Evolutionary conservation across 2,888 invertebrate species (phyloP).

Genomic region (Caenorhabditis sp.): DNA sequence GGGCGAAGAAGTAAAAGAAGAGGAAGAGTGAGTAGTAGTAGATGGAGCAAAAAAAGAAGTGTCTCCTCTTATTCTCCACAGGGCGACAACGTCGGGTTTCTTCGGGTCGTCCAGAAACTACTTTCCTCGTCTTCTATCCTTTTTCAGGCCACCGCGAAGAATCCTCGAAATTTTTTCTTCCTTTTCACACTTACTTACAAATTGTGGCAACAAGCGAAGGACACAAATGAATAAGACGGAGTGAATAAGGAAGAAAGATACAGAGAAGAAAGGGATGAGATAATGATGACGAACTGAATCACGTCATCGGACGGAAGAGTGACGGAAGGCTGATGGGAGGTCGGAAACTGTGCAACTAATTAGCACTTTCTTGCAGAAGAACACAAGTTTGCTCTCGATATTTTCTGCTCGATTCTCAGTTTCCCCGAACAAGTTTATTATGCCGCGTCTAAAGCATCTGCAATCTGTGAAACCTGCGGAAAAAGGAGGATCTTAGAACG

Average conservation of each 20-base stretch:
- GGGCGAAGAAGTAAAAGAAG: slow-evolving; percentile 28
- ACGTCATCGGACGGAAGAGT: slow-evolving; percentile 46
- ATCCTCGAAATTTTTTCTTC: slow-evolving; percentile 29
- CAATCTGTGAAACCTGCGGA: no score
- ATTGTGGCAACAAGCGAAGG: slow-evolving; percentile 27
- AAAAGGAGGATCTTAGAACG: neutral
- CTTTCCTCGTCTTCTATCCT: slow-evolving; percentile 34
- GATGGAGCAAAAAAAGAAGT: slow-evolving; percentile 47
- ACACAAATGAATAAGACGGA: slow-evolving; percentile 40
- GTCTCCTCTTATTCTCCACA: slow-evolving; percentile 45
- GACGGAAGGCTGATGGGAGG: slow-evolving; percentile 15
- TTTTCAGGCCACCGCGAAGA: slow-evolving; percentile 54
- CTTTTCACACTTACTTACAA: slow-evolving; percentile 57
- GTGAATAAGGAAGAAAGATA: slow-evolving; percentile 19
- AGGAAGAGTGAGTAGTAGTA: slow-evolving; percentile 11
- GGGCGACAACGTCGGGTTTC: slow-evolving; percentile 31
- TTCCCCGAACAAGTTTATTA: no score
- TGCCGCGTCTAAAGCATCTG: no score
- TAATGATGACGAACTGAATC: slow-evolving; percentile 47
- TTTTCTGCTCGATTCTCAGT: no score
- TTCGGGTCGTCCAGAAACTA: slow-evolving; percentile 56
- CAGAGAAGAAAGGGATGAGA: slow-evolving; percentile 25
- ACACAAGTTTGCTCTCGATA: neutral
- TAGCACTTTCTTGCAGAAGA: slow-evolving; percentile 2
- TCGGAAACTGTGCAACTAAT: slow-evolving; percentile 17